These are phyloP conservation scores for Rhyzopertha dominica DNA, from an alignment of 1,140 invertebrate genomes.

Conservation along the genomic window DNA sequence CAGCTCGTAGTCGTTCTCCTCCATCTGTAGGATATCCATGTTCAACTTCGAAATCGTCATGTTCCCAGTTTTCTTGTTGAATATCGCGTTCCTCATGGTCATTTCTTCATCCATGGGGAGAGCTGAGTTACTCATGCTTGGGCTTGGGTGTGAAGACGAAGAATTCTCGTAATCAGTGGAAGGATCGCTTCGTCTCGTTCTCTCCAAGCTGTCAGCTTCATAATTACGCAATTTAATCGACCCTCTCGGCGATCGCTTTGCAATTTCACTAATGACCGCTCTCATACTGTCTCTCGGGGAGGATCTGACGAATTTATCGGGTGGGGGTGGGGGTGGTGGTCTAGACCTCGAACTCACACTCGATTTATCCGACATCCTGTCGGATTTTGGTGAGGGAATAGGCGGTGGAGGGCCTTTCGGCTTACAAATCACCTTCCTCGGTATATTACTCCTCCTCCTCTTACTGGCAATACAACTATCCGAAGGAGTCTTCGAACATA, in stretches of 20 bases:
- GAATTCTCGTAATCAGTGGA: slow-evolving; percentile 59
- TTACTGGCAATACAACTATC: too few relatives aligned
- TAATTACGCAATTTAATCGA: too few relatives aligned
- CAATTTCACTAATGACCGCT: slow-evolving; percentile 54
- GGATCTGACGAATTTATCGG: too few relatives aligned
- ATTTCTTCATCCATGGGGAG: slow-evolving; percentile 72
- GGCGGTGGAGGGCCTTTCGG: slow-evolving; percentile 26
- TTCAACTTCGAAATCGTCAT: slow-evolving; percentile 54
- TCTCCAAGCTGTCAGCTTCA: slow-evolving; percentile 75
- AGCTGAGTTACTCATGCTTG: slow-evolving; percentile 61
- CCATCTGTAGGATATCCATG: slow-evolving; percentile 33
- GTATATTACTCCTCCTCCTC: too few relatives aligned
- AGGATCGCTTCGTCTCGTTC: slow-evolving; percentile 52
- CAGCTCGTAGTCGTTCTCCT: slow-evolving; percentile 48
- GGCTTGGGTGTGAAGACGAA: slow-evolving; percentile 62
- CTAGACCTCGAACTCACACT: too few relatives aligned
- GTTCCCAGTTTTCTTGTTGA: slow-evolving; percentile 54
- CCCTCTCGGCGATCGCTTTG: too few relatives aligned
- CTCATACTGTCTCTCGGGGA: too few relatives aligned
- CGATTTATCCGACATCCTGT: slow-evolving; percentile 21
- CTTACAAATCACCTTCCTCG: slow-evolving; percentile 11
- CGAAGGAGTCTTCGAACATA: not conserved
- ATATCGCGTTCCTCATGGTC: slow-evolving; percentile 67
- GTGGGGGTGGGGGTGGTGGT: slow-evolving; percentile 22
- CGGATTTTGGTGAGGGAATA: slow-evolving; percentile 14